Conservation (phyloP, 2,888 invertebrate genomes). For the Thera britannica region DNA sequence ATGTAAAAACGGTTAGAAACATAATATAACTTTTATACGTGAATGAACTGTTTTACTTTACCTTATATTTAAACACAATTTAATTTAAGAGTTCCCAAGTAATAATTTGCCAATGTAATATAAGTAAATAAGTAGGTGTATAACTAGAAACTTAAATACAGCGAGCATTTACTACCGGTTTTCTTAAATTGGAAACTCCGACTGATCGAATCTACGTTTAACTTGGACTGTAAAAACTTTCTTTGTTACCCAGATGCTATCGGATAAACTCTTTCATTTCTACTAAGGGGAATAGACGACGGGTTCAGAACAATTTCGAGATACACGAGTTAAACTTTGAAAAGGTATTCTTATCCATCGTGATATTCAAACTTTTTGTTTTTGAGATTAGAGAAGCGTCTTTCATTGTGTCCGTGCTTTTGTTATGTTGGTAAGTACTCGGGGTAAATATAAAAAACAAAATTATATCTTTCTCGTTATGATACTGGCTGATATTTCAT, state of each 20-base stretch:
- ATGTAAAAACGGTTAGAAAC: too few relatives aligned
- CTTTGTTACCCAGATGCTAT: slow-evolving; percentile 80
- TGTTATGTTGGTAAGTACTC: background rate
- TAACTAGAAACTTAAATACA: slow-evolving; percentile 43
- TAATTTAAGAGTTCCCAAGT: too few relatives aligned
- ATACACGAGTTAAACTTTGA: slow-evolving; percentile 23
- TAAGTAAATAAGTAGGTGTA: background rate
- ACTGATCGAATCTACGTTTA: slow-evolving; percentile 69
- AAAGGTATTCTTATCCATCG: slow-evolving; percentile 24
- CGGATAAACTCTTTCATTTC: slow-evolving; percentile 72
- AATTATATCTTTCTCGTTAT: background rate
- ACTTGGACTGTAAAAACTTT: slow-evolving; percentile 81
- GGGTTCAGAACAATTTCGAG: slow-evolving; percentile 44
- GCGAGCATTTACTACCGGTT: slow-evolving; percentile 66
- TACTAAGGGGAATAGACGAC: slow-evolving; percentile 52
- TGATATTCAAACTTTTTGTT: slow-evolving; percentile 30
- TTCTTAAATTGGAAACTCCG: slow-evolving; percentile 78
- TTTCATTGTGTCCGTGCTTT: background rate
- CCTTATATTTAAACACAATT: too few relatives aligned
- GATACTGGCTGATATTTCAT: too few relatives aligned
- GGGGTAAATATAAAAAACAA: background rate
- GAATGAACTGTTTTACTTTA: too few relatives aligned
- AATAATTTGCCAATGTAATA: background rate
- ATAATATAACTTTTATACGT: too few relatives aligned
- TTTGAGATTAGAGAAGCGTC: slow-evolving; percentile 25